A percentile compares a stretch with the other conserved stretches of the same genome.
These are phyloP conservation scores for Hemiscyllium ocellatum DNA, from an alignment of 2,113 vertebrate genomes.

Conservation along the genomic window DNA sequence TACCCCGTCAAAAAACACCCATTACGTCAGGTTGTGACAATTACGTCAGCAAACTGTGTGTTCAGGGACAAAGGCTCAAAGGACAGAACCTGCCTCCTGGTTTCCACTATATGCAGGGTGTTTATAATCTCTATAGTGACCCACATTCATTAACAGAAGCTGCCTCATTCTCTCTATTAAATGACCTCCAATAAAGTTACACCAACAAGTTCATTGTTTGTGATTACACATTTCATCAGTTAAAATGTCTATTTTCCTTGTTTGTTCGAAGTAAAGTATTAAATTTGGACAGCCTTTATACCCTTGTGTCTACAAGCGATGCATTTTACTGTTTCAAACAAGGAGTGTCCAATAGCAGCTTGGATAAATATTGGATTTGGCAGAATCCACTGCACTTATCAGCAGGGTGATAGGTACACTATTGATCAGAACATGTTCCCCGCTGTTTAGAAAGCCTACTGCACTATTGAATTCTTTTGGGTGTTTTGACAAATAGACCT, in stretches of 20 bases:
- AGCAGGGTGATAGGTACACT: constrained; percentile 54
- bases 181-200: constrained; percentile 48
- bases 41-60: background rate
- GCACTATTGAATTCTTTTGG: constrained; percentile 64
- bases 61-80: background rate
- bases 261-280: constrained; percentile 44
- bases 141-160: constrained; percentile 45
- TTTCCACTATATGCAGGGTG: background rate
- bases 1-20: no score
- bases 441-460: constrained; percentile 64
- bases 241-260: constrained; percentile 45
- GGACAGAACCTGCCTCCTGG: no score
- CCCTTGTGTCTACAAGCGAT: constrained; percentile 39
- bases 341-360: constrained; percentile 56
- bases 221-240: constrained; percentile 45
- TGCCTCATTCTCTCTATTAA: constrained; percentile 47
- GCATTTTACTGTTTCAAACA: constrained; percentile 52
- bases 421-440: constrained; percentile 68
- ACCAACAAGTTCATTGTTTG: constrained; percentile 44
- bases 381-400: constrained; percentile 58
- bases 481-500: constrained; percentile 76
- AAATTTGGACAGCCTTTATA: constrained; percentile 48
- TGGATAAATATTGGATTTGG: constrained; percentile 79
- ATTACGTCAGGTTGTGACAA: background rate
- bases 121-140: background rate